These are phyloP conservation scores for Psittacus erithacus DNA, from an alignment of 2,113 vertebrate species.

Conservation along the genomic window DNA sequence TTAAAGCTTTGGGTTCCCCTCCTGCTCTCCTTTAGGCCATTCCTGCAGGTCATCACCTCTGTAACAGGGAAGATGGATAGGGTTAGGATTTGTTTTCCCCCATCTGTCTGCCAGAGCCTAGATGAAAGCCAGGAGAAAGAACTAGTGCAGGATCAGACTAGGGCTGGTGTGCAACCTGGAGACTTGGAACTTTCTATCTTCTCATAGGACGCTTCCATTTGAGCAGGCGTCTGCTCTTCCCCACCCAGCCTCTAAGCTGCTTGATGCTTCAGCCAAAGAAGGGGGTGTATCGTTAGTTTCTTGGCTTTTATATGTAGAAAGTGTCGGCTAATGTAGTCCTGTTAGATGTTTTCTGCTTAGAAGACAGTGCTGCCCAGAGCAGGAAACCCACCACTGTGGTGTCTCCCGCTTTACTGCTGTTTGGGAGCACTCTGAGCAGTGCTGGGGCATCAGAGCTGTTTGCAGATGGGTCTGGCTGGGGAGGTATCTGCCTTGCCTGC, in stretches of 20 bases:
- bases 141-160: neutral
- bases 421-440: neutral
- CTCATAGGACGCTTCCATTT: neutral
- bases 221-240: neutral
- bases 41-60: neutral
- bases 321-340: neutral
- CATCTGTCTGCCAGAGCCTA: neutral
- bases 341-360: neutral
- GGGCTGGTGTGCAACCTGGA: neutral
- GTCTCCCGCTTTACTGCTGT: neutral
- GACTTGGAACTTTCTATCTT: neutral
- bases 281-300: neutral
- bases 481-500: rapidly evolving
- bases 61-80: neutral
- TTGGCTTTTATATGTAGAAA: neutral
- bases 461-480: neutral
- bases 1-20: neutral
- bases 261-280: neutral
- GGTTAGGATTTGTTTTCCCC: neutral
- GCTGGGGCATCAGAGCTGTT: neutral
- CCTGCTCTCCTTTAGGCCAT: neutral
- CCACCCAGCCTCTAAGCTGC: neutral
- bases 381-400: neutral
- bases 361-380: neutral
- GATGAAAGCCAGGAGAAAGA: neutral